phyloP scores from a whole-genome alignment of 2,113 vertebrate genomes.

The Pelusios castaneus region DNA sequence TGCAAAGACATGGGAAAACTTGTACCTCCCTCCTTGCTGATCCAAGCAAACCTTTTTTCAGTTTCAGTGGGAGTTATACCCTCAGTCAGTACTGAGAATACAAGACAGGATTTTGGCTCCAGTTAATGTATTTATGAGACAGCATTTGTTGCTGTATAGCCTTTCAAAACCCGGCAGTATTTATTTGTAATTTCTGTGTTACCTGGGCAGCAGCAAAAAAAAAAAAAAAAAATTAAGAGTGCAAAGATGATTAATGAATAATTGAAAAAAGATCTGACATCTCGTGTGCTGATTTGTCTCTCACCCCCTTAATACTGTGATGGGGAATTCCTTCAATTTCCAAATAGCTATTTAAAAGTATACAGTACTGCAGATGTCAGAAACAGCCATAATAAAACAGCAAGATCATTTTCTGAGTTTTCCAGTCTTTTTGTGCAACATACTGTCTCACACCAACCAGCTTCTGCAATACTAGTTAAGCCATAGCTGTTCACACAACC shows the following conservation, averaged over 20 bases:
- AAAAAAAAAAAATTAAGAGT: neutral
- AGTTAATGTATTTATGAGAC: neutral
- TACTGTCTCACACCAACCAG: too few relatives aligned
- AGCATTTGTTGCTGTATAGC: neutral
- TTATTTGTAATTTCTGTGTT: neutral
- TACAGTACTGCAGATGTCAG: neutral
- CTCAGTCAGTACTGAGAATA: neutral
- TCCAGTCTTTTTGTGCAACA: too few relatives aligned
- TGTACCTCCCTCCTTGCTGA: neutral
- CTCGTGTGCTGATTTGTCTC: neutral
- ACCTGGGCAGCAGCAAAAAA: neutral
- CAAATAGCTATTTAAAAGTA: neutral
- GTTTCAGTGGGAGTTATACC: neutral
- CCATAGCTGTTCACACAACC: too few relatives aligned
- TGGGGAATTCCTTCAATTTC: neutral
- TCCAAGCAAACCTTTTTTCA: neutral
- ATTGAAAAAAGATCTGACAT: neutral
- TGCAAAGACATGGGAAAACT: neutral
- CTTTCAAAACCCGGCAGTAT: neutral
- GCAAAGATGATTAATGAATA: neutral
- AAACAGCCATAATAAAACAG: neutral
- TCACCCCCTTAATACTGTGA: neutral
- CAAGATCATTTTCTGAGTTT: too few relatives aligned
- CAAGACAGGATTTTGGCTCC: neutral
- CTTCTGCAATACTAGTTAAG: too few relatives aligned